These are phyloP conservation scores for Labeo catla DNA, from an alignment of 2,113 vertebrate species.

Conservation along the genomic window DNA sequence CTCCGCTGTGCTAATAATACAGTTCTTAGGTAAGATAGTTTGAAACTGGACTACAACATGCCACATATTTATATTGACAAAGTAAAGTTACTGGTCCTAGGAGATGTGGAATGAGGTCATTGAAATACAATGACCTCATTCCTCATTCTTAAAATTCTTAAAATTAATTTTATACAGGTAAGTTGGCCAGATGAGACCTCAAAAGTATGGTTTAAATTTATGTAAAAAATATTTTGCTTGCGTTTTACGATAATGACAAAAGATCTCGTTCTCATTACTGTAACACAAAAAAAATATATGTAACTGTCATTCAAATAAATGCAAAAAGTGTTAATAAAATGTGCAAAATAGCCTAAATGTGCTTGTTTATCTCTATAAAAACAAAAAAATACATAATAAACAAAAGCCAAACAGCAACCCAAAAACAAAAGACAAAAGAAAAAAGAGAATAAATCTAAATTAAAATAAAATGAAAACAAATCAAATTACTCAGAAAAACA, in stretches of 20 bases:
- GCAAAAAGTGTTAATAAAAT: no score
- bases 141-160: no score
- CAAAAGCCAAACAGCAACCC: no score
- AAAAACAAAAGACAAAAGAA: no score
- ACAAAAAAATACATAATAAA: no score
- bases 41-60: background rate
- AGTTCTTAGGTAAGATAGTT: background rate
- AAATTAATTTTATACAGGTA: background rate
- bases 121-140: background rate
- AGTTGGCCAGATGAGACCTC: background rate
- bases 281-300: no score
- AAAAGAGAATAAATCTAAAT: no score
- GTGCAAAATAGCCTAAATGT: no score
- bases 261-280: background rate
- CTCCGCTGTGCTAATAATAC: constrained; percentile 19
- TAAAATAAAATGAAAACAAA: no score
- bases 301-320: no score
- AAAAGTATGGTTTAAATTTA: background rate
- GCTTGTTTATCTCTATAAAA: no score
- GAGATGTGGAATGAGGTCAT: background rate
- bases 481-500: no score
- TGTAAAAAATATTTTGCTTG: background rate
- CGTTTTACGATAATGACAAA: background rate
- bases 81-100: background rate
- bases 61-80: background rate